Evolutionary conservation across 2,888 invertebrate species (phyloP).

Genomic region (Trypoxylon attenuatum): DNA sequence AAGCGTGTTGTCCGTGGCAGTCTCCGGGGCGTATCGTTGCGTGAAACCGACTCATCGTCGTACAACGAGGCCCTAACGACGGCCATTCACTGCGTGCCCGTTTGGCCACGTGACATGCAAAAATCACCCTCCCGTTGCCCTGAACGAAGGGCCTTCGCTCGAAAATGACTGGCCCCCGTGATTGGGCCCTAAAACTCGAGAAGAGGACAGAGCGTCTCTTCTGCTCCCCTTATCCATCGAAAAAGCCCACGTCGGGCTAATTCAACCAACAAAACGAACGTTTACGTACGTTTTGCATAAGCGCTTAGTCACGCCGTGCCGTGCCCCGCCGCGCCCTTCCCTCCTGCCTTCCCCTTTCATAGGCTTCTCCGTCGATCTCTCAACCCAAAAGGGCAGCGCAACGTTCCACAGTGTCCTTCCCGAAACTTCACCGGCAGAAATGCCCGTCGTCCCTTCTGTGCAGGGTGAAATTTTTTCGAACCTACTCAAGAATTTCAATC

Average conservation of each 20-base stretch:
- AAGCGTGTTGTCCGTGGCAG: constrained; percentile 20
- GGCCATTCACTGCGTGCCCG: constrained; percentile 67
- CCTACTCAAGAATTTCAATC: too few relatives aligned
- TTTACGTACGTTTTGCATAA: constrained; percentile 71
- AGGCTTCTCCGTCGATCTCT: background rate
- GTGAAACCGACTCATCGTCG: constrained; percentile 61
- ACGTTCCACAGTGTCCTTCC: background rate
- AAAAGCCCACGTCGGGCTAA: constrained; percentile 57
- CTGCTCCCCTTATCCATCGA: constrained; percentile 7
- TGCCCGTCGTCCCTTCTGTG: too few relatives aligned
- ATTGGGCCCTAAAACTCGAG: constrained; percentile 53
- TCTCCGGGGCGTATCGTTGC: constrained; percentile 60
- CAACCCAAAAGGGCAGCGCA: background rate
- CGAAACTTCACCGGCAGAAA: background rate
- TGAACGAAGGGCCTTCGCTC: constrained; percentile 25
- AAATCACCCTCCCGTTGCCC: constrained; percentile 63
- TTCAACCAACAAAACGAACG: constrained; percentile 71
- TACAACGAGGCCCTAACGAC: constrained; percentile 68
- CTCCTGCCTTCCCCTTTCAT: constrained; percentile 14
- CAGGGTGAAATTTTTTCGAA: too few relatives aligned
- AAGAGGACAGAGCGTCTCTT: constrained; percentile 31
- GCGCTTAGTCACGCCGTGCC: constrained; percentile 61
- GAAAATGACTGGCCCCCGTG: constrained; percentile 57
- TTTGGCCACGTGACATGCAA: constrained; percentile 73
- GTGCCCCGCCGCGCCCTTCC: constrained; percentile 23